Evolutionary conservation across 1,140 invertebrate genomes (phyloP).

Genomic region (Limonius californicus): DNA sequence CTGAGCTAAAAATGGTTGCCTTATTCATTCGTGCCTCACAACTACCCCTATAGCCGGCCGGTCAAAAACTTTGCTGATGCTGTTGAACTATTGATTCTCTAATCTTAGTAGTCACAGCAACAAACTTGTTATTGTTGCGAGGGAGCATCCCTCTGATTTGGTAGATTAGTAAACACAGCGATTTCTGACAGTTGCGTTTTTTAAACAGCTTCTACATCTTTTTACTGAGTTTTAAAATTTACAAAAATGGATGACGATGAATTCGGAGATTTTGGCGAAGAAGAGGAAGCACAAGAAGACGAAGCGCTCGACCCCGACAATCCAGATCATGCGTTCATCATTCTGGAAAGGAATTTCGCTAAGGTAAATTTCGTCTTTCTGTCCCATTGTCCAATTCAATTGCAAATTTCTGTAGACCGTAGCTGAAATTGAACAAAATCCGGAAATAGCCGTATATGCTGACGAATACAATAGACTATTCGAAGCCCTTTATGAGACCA

Average conservation of each 20-base stretch:
- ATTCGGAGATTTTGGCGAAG: constrained; percentile 33
- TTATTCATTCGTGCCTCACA: too few species aligned
- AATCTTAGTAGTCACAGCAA: too few species aligned
- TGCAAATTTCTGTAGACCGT: constrained; percentile 30
- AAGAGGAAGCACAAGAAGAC: constrained; percentile 36
- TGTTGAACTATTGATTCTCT: too few species aligned
- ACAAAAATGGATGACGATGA: constrained; percentile 4
- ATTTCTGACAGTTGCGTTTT: too few species aligned
- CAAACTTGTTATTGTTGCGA: too few species aligned
- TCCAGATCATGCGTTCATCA: constrained; percentile 41
- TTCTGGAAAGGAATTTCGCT: constrained; percentile 41
- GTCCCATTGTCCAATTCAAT: too few species aligned
- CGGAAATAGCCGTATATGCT: constrained; percentile 43
- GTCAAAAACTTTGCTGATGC: too few species aligned
- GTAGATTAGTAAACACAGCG: too few species aligned
- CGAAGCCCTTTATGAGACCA: constrained; percentile 54
- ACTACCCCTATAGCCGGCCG: too few species aligned
- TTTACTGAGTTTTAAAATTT: neutral
- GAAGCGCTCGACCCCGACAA: constrained; percentile 38
- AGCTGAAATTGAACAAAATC: constrained; percentile 40
- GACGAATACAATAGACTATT: constrained; percentile 59
- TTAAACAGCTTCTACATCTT: too few species aligned
- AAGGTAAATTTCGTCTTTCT: constrained; percentile 37
- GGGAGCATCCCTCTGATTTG: too few species aligned
- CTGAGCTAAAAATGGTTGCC: too few species aligned